Percentiles rank a stretch among this genome's conserved stretches.
Evolutionary conservation across 2,113 vertebrate genomes (phyloP).

Genomic region (Cynoglossus semilaevis): DNA sequence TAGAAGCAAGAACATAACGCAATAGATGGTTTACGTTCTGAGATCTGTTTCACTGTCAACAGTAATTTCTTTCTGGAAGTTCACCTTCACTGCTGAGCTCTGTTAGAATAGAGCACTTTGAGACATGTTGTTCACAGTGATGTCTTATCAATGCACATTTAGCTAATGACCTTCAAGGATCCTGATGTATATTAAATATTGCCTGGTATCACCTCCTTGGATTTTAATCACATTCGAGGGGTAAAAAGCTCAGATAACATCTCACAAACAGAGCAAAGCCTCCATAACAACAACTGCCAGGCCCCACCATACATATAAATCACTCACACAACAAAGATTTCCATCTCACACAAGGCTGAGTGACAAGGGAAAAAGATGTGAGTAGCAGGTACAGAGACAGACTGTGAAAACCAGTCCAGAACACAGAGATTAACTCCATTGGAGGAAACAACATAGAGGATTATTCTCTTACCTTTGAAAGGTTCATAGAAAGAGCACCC

Average conservation of each 20-base stretch:
- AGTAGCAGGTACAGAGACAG: background rate
- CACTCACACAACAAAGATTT: conserved; percentile 11
- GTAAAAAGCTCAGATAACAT: conserved; percentile 42
- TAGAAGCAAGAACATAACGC: no score
- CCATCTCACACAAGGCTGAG: conserved; percentile 6
- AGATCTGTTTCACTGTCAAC: no score
- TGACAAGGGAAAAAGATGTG: background rate
- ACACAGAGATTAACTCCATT: background rate
- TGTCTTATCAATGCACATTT: conserved; percentile 35
- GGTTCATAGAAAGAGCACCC: background rate
- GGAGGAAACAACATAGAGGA: background rate
- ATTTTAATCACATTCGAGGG: conserved; percentile 38
- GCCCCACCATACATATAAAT: conserved; percentile 22
- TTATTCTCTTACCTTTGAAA: background rate
- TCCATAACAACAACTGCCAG: background rate
- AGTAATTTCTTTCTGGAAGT: background rate
- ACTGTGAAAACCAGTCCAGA: background rate
- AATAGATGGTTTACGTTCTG: no score
- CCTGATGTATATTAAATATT: conserved; percentile 49
- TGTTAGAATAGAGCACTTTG: conserved; percentile 1
- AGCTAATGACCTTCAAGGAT: conserved; percentile 35
- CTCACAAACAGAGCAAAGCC: conserved; percentile 11
- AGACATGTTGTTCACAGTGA: conserved; percentile 1
- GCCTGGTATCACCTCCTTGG: conserved; percentile 40
- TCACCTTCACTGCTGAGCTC: background rate